phyloP scores from a whole-genome alignment of 2,888 invertebrate genomes.

The Glaucopsyche alexis region DNA sequence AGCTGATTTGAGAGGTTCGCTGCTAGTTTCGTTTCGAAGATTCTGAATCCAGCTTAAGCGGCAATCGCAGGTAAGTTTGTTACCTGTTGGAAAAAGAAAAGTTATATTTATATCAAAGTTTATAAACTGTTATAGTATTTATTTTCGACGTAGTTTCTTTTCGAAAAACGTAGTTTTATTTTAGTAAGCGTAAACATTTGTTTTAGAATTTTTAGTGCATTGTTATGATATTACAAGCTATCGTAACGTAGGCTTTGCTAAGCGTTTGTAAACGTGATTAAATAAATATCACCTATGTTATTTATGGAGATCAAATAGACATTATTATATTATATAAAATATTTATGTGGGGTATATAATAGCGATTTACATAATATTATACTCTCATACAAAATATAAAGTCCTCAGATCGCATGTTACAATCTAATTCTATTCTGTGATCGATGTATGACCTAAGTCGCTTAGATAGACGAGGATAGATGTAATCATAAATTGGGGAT shows the following conservation, averaged over 20 bases:
- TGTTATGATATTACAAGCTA: no score
- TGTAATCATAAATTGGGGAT: conserved; percentile 1
- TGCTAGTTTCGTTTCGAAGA: conserved; percentile 86
- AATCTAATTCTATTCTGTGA: conserved; percentile 1
- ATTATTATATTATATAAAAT: no score
- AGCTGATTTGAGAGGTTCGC: conserved; percentile 82
- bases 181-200: no score
- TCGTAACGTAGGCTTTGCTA: no score
- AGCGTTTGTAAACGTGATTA: no score
- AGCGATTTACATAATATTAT: not conserved
- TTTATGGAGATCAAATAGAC: no score
- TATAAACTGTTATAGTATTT: not conserved
- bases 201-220: no score
- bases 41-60: conserved; percentile 88
- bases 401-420: not conserved
- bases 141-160: no score
- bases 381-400: not conserved
- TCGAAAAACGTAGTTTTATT: no score
- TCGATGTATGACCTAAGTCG: conserved; percentile 6
- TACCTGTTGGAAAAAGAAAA: conserved; percentile 79
- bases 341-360: no score
- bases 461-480: conserved; percentile 12
- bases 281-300: no score
- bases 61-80: conserved; percentile 89
- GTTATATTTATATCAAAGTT: not conserved